Conservation (phyloP, 2,113 vertebrate species). For the Chamaetylas fuelleborni region DNA sequence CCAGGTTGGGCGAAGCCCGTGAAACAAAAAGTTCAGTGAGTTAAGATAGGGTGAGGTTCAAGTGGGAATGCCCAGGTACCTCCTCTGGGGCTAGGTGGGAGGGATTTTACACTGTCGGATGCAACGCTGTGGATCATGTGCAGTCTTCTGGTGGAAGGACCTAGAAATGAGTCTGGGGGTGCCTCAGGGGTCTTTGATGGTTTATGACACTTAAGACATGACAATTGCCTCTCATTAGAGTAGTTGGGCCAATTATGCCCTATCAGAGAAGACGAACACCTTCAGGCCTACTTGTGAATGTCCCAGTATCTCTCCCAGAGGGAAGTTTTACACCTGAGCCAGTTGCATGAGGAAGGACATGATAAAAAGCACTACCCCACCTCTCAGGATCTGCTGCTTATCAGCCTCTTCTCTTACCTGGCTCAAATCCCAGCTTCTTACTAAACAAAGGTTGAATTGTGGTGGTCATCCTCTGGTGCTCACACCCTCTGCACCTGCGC, state of each 20-base stretch:
- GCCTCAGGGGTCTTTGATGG: not conserved
- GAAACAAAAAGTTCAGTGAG: not conserved
- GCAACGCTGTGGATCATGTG: not conserved
- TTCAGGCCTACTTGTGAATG: not conserved
- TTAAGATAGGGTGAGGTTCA: not conserved
- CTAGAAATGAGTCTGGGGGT: not conserved
- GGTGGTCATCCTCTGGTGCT: not conserved
- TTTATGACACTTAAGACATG: not conserved
- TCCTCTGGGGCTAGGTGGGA: not conserved
- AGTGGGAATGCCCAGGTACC: not conserved
- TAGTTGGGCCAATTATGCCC: too few relatives aligned
- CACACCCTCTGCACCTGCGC: not conserved
- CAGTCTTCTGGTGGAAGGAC: not conserved
- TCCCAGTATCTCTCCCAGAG: not conserved
- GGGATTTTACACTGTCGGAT: rapidly evolving
- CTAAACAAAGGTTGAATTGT: not conserved
- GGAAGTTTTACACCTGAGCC: not conserved
- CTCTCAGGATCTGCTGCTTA: not conserved
- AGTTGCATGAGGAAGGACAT: not conserved
- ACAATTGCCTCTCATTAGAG: not conserved
- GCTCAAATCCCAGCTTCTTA: not conserved
- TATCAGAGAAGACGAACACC: not conserved
- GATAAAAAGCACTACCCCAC: not conserved
- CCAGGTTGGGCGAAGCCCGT: not conserved
- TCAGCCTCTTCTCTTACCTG: not conserved